A percentile compares a stretch with the other conserved stretches of the same genome.
Evolutionary conservation across 2,113 vertebrate species (phyloP).

Genomic region (Hydrochoerus hydrochaeris): DNA sequence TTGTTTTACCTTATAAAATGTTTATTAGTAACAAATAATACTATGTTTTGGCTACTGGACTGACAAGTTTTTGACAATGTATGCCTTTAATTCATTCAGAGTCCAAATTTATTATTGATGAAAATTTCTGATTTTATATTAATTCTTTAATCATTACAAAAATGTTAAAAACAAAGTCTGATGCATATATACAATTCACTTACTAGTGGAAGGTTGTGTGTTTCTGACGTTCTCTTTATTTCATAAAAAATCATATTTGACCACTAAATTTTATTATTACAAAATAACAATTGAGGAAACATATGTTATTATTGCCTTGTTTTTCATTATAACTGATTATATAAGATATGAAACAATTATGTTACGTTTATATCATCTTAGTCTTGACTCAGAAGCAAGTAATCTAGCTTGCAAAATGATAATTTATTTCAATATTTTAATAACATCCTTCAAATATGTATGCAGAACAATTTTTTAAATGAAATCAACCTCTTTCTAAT

Average conservation of each 20-base stretch:
- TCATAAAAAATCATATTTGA: background rate
- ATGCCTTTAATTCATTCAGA: background rate
- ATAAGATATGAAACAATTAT: background rate
- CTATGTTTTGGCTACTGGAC: background rate
- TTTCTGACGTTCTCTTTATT: background rate
- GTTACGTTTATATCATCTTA: background rate
- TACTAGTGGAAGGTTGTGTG: background rate
- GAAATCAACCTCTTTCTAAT: background rate
- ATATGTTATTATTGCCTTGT: background rate
- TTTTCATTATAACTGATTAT: background rate
- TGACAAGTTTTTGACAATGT: background rate
- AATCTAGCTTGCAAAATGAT: background rate
- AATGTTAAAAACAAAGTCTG: background rate
- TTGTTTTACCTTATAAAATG: background rate
- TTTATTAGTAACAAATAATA: conserved; percentile 39
- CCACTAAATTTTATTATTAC: background rate
- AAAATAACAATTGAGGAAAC: background rate
- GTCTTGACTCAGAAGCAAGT: conserved; percentile 6
- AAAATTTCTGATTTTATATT: conserved; percentile 20
- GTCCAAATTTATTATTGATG: conserved; percentile 12
- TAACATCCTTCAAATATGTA: background rate
- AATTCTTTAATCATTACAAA: conserved; percentile 22
- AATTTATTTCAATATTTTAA: conserved; percentile 28
- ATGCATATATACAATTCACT: background rate
- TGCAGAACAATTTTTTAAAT: background rate